Conservation (phyloP, 92 coral and sea anemone species). For the Parazoanthus darwini region DNA sequence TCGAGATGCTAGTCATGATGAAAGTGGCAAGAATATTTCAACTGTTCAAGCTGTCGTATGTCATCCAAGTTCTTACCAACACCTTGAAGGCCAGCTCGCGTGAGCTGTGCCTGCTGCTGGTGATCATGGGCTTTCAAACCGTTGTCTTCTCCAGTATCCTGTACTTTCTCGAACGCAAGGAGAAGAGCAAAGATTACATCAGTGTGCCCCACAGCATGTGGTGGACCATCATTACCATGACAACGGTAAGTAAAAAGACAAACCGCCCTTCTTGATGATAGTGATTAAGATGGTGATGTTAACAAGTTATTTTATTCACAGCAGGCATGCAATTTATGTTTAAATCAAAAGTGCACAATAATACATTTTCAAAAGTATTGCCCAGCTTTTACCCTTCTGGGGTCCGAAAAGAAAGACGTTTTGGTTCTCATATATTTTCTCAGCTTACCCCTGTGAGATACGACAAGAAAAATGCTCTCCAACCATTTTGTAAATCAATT, state of each 20-base stretch:
- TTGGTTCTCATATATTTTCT: too few relatives aligned
- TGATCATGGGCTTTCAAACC: constrained; percentile 86
- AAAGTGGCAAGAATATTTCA: constrained; percentile 87
- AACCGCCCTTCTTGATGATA: not conserved
- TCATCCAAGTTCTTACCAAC: constrained; percentile 90
- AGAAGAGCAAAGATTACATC: constrained; percentile 69
- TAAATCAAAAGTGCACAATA: too few relatives aligned
- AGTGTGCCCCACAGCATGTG: constrained; percentile 94
- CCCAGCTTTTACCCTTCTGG: too few relatives aligned
- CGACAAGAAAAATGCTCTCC: too few relatives aligned
- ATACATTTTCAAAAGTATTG: too few relatives aligned
- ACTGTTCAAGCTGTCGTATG: constrained; percentile 93
- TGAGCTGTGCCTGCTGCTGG: constrained; percentile 81
- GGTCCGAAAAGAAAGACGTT: too few relatives aligned
- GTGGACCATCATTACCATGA: constrained; percentile 99
- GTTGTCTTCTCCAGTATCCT: constrained; percentile 89
- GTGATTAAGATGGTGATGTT: not conserved
- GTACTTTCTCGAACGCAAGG: constrained; percentile 85
- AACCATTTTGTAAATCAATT: too few relatives aligned
- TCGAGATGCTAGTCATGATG: constrained; percentile 86
- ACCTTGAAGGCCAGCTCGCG: constrained; percentile 91
- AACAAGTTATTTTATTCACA: too few relatives aligned
- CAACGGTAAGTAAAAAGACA: constrained; percentile 77
- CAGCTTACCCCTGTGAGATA: too few relatives aligned
- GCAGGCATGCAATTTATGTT: too few relatives aligned